These are phyloP conservation scores for Archaeoteleia sp. DNA, from an alignment of 2,888 invertebrate genomes.

Conservation along the genomic window DNA sequence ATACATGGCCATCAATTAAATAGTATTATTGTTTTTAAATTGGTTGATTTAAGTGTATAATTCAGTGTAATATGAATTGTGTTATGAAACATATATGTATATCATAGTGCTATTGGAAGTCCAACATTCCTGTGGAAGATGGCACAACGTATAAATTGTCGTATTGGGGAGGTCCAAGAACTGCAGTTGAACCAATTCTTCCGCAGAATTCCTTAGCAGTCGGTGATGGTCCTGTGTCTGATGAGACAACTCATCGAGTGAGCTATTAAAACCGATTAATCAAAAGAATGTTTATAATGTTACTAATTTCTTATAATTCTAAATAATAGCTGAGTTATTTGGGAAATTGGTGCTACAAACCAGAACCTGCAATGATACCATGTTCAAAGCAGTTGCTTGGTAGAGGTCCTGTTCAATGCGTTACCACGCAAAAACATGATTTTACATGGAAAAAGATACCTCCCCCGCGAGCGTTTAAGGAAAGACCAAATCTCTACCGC, in stretches of 20 bases:
- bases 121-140: slow-evolving; percentile 76
- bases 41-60: too few relatives aligned
- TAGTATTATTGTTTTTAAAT: too few relatives aligned
- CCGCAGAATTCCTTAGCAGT: slow-evolving; percentile 74
- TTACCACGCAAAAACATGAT: slow-evolving; percentile 85
- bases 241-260: slow-evolving; percentile 78
- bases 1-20: too few relatives aligned
- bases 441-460: slow-evolving; percentile 75
- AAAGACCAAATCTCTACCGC: slow-evolving; percentile 58
- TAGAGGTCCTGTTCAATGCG: slow-evolving; percentile 81
- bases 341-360: slow-evolving; percentile 68
- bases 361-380: slow-evolving; percentile 61
- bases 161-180: slow-evolving; percentile 62
- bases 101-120: slow-evolving; percentile 72
- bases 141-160: slow-evolving; percentile 78
- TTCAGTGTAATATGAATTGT: too few relatives aligned
- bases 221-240: slow-evolving; percentile 74
- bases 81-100: neutral
- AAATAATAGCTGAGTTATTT: slow-evolving; percentile 67
- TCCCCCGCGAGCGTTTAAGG: slow-evolving; percentile 51
- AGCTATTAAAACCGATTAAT: slow-evolving; percentile 4
- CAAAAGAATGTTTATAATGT: neutral
- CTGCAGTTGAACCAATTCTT: slow-evolving; percentile 59
- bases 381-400: slow-evolving; percentile 64
- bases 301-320: neutral